Conservation (phyloP, 2,113 vertebrate genomes). For the Natator depressus region DNA sequence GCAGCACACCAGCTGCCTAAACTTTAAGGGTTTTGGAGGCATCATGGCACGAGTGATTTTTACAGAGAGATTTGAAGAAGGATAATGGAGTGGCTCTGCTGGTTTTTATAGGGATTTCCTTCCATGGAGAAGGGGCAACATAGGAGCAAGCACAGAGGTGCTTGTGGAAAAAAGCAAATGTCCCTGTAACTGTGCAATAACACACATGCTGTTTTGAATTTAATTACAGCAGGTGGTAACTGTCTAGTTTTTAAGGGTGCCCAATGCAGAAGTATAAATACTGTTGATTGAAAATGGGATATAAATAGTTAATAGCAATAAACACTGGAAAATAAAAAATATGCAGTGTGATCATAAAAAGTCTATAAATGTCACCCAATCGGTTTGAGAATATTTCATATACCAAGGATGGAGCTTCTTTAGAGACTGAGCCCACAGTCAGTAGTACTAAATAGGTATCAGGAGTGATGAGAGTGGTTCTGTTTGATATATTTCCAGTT, state of each 20-base stretch:
- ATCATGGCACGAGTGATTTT: neutral
- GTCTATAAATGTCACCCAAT: neutral
- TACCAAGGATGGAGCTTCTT: neutral
- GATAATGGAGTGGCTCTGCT: neutral
- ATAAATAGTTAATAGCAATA: slow-evolving; percentile 52
- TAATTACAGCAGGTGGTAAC: neutral
- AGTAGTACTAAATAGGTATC: neutral
- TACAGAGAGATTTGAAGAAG: neutral
- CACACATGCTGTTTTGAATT: slow-evolving; percentile 25
- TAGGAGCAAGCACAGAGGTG: neutral
- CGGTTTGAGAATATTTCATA: neutral
- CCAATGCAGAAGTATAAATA: slow-evolving; percentile 25
- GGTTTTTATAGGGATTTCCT: neutral
- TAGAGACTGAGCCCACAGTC: neutral
- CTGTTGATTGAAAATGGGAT: slow-evolving; percentile 13
- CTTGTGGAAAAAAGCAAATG: neutral
- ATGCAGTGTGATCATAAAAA: slow-evolving; percentile 18
- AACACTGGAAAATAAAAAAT: slow-evolving; percentile 22
- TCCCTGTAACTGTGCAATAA: slow-evolving; percentile 29
- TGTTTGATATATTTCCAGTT: neutral
- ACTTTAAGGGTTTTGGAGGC: neutral
- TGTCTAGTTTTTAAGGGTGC: neutral
- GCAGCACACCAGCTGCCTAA: neutral
- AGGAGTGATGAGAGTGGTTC: neutral
- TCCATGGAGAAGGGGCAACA: neutral